phyloP scores from a whole-genome alignment of 2,797 vertebrate species.

The Tapera naevia region DNA sequence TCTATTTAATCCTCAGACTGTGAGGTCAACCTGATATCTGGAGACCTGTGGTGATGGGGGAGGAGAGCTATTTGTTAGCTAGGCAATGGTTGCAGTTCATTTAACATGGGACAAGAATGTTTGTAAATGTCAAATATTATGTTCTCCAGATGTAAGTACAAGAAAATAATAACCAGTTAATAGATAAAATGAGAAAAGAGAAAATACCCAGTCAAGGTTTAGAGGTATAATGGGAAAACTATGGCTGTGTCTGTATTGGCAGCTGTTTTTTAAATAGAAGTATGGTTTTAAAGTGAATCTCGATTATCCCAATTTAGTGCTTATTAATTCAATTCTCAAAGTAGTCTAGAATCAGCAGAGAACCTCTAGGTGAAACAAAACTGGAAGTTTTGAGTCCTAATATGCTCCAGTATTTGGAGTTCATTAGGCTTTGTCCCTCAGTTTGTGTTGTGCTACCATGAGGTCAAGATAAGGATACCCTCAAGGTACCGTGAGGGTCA shows the following conservation, averaged over 20 bases:
- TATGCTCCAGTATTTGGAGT: background rate
- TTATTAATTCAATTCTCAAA: background rate
- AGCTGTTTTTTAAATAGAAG: background rate
- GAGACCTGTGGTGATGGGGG: background rate
- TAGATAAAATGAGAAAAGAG: background rate
- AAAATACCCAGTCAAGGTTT: background rate
- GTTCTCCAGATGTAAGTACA: background rate
- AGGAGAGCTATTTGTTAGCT: background rate
- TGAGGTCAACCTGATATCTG: background rate
- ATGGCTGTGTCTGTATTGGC: background rate
- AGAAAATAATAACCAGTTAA: background rate
- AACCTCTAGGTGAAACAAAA: background rate
- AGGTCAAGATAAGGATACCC: no score
- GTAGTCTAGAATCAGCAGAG: background rate
- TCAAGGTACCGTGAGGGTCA: no score
- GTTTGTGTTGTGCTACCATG: background rate
- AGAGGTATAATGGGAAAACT: background rate
- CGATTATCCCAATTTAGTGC: background rate
- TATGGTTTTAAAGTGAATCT: background rate
- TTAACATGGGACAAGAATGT: background rate
- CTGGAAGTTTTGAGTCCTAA: background rate
- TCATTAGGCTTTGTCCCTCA: background rate
- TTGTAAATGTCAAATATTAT: background rate
- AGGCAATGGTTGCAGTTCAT: background rate
- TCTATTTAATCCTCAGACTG: background rate